Evolutionary conservation across 2,797 vertebrate species (phyloP).

Genomic region (Glossophaga mutica): DNA sequence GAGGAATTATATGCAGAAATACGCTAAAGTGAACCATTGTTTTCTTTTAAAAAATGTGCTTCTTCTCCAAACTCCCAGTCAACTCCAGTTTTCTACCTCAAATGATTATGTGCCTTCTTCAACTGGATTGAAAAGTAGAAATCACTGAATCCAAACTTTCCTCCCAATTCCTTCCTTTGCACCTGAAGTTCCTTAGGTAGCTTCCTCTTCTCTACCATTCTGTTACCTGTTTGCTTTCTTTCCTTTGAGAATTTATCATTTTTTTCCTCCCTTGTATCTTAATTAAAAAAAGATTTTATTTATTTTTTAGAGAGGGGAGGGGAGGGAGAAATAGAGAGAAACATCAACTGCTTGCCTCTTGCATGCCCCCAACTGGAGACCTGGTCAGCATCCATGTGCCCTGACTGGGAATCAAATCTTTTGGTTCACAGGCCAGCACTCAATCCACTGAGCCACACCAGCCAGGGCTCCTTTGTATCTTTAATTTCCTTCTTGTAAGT

Average conservation of each 20-base stretch:
- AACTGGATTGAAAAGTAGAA: neutral
- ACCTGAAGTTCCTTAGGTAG: neutral
- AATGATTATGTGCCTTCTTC: neutral
- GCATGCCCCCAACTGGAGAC: neutral
- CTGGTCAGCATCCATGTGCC: neutral
- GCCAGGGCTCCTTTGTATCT: neutral
- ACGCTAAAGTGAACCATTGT: neutral
- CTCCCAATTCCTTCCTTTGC: neutral
- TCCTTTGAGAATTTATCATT: neutral
- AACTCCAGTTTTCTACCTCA: neutral
- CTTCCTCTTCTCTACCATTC: neutral
- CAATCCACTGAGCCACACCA: neutral
- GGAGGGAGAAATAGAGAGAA: neutral
- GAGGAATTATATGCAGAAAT: neutral
- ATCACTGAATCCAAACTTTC: neutral
- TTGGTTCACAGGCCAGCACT: neutral
- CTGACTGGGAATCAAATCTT: neutral
- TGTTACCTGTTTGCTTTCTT: neutral
- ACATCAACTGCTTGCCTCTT: neutral
- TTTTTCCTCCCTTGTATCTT: neutral
- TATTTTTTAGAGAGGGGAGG: neutral
- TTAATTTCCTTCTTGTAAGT: neutral
- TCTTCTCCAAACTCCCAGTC: neutral
- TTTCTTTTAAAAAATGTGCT: neutral
- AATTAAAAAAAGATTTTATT: neutral